Evolutionary conservation across 1,140 invertebrate species (phyloP), one percentile per base, ranked within the genome.

Genomic region (Papilio polyxenes): DNA sequence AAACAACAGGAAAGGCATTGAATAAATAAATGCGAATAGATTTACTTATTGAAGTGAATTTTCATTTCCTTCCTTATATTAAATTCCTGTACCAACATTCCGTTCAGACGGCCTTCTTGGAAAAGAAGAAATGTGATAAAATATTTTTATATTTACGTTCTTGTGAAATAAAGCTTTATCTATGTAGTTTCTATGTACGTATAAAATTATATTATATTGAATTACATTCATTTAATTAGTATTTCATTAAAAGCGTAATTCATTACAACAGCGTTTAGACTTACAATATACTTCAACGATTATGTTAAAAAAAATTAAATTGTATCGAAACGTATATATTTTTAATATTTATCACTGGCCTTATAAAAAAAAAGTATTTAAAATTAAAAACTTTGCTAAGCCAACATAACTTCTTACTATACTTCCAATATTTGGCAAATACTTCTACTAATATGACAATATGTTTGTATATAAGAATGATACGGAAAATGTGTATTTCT

Each of bases 61-160:
- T 53, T 77, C 75, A 77, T 77, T 77, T 77, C 75, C 44, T 77
- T 77, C 75, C 48, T 53, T 77, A 77, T 77, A 77, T 77, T 77
- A 77, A 77, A 77, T 77, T 77, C 75, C 49, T 77, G 13, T 23
- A 56, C 75, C 75, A 77, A 53, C 48, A 53, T 77, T 77, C 75
- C 75, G 49, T 77, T 77, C 44, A 77, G 20, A 53, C 20, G 49
- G 13, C 75, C 75, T 77, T 31, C 44, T 49, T 77, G 20, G 23
- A 23, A 53, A 53, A 49, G 9, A 74, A 74, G 48, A 48, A 49
- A 53, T 48, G 48, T 51, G 48, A 53, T 51, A 31, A 49, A 56
- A 53, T 51, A 77, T 77, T 49, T 77, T 49, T 77, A 53, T 77
- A 48, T 53, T 53, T 49, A 44, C 74, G 40, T 15, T 31, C 65